Percentiles rank a stretch among this genome's conserved stretches.
These are phyloP conservation scores for Limnephilus marmoratus DNA, from an alignment of 2,888 invertebrate species.

Conservation along the genomic window DNA sequence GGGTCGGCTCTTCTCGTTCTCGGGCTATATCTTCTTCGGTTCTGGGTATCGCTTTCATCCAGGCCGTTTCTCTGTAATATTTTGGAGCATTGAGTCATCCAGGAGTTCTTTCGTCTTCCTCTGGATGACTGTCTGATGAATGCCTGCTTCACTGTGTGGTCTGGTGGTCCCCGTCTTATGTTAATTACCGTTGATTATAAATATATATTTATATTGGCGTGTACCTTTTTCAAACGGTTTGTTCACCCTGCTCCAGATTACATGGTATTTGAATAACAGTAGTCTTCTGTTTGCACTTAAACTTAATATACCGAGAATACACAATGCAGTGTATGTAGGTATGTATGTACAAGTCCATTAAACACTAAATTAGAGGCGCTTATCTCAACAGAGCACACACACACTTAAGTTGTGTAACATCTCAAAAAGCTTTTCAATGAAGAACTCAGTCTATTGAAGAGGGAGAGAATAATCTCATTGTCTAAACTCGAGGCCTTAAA, in stretches of 20 bases:
- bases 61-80: too few relatives aligned
- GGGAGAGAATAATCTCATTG: background rate
- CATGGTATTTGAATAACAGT: background rate
- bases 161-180: too few relatives aligned
- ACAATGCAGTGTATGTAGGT: background rate
- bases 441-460: background rate
- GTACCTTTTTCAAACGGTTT: background rate
- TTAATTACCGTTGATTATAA: too few relatives aligned
- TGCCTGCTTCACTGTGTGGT: too few relatives aligned
- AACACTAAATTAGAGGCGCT: background rate
- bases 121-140: too few relatives aligned
- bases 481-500: background rate
- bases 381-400: conserved; percentile 22
- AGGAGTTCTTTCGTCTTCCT: too few relatives aligned
- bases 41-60: too few relatives aligned
- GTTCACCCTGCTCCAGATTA: background rate
- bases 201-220: too few relatives aligned
- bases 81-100: too few relatives aligned
- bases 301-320: background rate
- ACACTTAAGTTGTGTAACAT: conserved; percentile 2
- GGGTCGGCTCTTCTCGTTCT: too few relatives aligned
- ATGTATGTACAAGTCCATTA: background rate
- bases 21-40: too few relatives aligned
- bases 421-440: background rate
- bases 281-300: background rate